Conservation (phyloP, 2,888 invertebrate species). For the Tenthredo livida region DNA sequence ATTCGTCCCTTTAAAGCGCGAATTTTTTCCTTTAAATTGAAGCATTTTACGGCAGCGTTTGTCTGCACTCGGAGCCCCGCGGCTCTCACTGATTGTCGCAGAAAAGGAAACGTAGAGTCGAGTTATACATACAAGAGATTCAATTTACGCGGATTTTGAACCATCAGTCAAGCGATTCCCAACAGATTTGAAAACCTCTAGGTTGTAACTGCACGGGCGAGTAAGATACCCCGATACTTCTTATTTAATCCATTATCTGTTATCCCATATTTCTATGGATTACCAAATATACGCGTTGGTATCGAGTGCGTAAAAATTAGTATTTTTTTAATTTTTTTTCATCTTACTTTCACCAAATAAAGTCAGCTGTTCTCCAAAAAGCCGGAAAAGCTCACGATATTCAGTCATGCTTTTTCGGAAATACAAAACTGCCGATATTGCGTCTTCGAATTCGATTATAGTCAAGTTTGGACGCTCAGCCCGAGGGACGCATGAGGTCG, state of each 20-base stretch:
- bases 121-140: not conserved
- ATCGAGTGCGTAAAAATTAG: no score
- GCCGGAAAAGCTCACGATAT: not conserved
- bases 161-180: conserved; percentile 27
- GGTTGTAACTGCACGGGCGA: not conserved
- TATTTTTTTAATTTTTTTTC: not conserved
- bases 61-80: not conserved
- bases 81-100: not conserved
- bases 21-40: not conserved
- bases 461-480: not conserved
- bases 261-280: not conserved
- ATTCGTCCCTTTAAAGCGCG: not conserved
- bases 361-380: not conserved
- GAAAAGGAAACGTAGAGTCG: not conserved
- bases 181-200: conserved; percentile 6
- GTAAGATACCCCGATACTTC: not conserved
- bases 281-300: not conserved
- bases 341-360: not conserved
- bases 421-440: not conserved
- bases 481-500: not conserved
- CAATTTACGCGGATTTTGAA: not conserved
- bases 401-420: not conserved
- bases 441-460: not conserved
- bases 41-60: not conserved
- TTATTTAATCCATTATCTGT: not conserved